A percentile compares a stretch with the other conserved stretches of the same genome.
These are phyloP conservation scores for Myopa testacea DNA, from an alignment of 2,888 invertebrate species.

Conservation along the genomic window DNA sequence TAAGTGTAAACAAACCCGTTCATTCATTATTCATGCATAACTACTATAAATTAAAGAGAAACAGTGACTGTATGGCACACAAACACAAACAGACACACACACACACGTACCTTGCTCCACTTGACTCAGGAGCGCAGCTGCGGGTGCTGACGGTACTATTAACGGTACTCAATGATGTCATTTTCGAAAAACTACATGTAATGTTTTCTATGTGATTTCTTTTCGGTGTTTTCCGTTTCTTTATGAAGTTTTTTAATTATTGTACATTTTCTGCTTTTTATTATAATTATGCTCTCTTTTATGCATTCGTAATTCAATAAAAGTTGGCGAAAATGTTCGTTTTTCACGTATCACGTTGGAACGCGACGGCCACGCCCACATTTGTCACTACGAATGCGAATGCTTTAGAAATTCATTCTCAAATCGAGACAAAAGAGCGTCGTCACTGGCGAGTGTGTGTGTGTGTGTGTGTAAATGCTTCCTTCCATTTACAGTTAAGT, in stretches of 20 bases:
- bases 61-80: background rate
- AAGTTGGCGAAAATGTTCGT: background rate
- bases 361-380: background rate
- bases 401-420: background rate
- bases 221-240: background rate
- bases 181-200: background rate
- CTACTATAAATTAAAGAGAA: background rate
- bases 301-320: constrained; percentile 26
- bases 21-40: constrained; percentile 28
- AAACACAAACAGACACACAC: background rate
- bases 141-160: background rate
- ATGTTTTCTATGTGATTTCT: background rate
- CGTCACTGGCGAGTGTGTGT: background rate
- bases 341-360: background rate
- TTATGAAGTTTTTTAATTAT: background rate
- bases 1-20: constrained; percentile 19
- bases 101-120: constrained; percentile 11
- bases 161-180: constrained; percentile 37
- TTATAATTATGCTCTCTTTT: background rate
- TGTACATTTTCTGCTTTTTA: too few relatives aligned
- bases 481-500: too few relatives aligned
- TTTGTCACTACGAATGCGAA: background rate
- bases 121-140: background rate
- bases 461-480: too few relatives aligned
- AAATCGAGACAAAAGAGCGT: background rate